Evolutionary conservation across 1,140 invertebrate genomes (phyloP), one percentile per base, ranked within the genome.

Genomic region (Nylanderia fulva): DNA sequence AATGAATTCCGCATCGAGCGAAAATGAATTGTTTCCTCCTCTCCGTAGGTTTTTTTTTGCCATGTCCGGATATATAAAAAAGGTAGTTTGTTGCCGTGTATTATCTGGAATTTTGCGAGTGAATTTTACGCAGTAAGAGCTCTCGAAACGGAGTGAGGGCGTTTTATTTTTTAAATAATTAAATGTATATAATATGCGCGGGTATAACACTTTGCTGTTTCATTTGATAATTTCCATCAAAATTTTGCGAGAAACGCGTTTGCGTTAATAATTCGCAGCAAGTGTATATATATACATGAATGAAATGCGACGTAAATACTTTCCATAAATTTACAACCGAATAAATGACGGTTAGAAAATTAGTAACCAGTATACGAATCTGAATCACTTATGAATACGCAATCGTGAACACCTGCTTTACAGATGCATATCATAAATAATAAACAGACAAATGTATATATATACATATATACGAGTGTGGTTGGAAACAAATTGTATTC

Each of bases 371-470:
- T 42, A n/a, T n/a, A 36, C 21, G 21, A 33, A 69, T 71, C 69
- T 60, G 39, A 45, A 58, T 58, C 18, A 39, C 36, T 80, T 24
- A 45, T 60, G 24, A 71, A 71, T 71, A 60, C 21, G 24, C 39
- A 39, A 64, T 54, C 36, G 21, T 15, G 15, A 11, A 68, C 48
- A 60, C 5, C 24, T 82, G 52, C 36, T 29, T 11, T 54, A 27
- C 66, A 42, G 66, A 60, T 13, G 24, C 66, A 27, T 58, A 1
- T 82, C 66, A 82, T 82, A 60, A 82, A 82, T 82, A 71, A 72
- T 71, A 72, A 82, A 33, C 24, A 58, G 33, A 24, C 9, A 54
- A 29, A 72, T 54, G 13, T 6, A 24, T 39, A 5, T 2, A 13
- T 27, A 11, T 15, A 24, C 4, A 18, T 42, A 24, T 2, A 13